These are phyloP conservation scores for Aleiodes sp. DNA, from an alignment of 1,140 invertebrate genomes.

Conservation along the genomic window DNA sequence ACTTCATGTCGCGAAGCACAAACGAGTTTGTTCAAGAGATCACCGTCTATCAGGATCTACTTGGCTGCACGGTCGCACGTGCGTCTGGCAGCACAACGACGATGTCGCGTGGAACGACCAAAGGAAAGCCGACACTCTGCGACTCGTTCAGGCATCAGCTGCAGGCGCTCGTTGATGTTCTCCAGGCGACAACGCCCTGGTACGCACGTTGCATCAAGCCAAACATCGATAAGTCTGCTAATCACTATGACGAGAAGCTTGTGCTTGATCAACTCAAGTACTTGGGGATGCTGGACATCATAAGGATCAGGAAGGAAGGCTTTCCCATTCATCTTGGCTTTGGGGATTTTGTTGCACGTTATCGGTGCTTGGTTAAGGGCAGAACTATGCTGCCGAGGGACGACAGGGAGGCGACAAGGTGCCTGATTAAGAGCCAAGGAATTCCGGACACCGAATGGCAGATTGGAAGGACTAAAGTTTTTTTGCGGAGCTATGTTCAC, in stretches of 20 bases:
- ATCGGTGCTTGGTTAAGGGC: slow-evolving; percentile 74
- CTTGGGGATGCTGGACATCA: slow-evolving; percentile 96
- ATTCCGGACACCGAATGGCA: slow-evolving; percentile 86
- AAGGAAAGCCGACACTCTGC: slow-evolving; percentile 92
- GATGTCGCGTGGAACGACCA: slow-evolving; percentile 85
- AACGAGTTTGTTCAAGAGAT: slow-evolving; percentile 90
- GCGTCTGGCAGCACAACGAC: slow-evolving; percentile 68
- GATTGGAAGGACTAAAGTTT: slow-evolving; percentile 90
- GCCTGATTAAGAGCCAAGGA: slow-evolving; percentile 70
- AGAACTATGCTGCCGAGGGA: slow-evolving; percentile 54
- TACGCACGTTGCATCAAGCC: slow-evolving; percentile 97
- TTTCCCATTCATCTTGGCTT: slow-evolving; percentile 89
- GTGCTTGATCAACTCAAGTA: slow-evolving; percentile 92
- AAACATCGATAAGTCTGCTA: slow-evolving; percentile 86
- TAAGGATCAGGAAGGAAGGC: slow-evolving; percentile 91
- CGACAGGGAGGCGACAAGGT: slow-evolving; percentile 67
- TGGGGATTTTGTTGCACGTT: slow-evolving; percentile 81
- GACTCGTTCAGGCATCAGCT: slow-evolving; percentile 93
- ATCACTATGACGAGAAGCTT: slow-evolving; percentile 83
- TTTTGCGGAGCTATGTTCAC: slow-evolving; percentile 85
- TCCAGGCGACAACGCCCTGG: slow-evolving; percentile 93
- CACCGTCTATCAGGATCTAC: slow-evolving; percentile 79
- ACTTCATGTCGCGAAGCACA: slow-evolving; percentile 86
- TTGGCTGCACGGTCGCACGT: slow-evolving; percentile 56
- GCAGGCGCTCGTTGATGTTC: slow-evolving; percentile 89